A percentile compares a stretch with the other conserved stretches of the same genome.
Evolutionary conservation across 2,888 invertebrate genomes (phyloP).

Genomic region (Epistrophella euchroma): DNA sequence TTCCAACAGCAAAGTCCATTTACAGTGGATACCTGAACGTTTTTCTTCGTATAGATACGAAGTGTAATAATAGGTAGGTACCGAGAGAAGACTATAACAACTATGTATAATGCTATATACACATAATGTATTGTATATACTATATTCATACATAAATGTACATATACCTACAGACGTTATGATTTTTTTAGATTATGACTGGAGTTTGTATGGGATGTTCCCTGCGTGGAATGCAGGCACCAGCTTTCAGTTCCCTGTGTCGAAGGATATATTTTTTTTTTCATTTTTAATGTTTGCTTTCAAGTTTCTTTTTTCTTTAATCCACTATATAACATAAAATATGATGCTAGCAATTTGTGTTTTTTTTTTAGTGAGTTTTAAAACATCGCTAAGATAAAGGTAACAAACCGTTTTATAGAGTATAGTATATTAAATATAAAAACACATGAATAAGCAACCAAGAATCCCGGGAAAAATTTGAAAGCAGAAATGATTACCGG

Average conservation of each 20-base stretch:
- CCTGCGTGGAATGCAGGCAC: conserved; percentile 14
- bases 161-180: too few species aligned
- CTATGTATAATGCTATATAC: neutral
- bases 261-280: conserved; percentile 27
- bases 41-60: neutral
- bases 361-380: neutral
- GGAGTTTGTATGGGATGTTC: conserved; percentile 7
- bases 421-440: neutral
- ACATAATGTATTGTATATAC: too few species aligned
- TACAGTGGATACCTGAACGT: conserved; percentile 2
- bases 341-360: neutral
- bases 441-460: too few species aligned
- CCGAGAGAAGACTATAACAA: neutral
- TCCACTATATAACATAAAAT: neutral
- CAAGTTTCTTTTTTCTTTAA: conserved; percentile 12
- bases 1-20: conserved; percentile 36
- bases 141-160: too few species aligned
- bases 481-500: too few species aligned
- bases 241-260: neutral
- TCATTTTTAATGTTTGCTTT: conserved; percentile 13
- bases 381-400: neutral
- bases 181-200: conserved; percentile 6
- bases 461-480: too few species aligned
- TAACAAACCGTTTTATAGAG: neutral
- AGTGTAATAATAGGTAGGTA: neutral